Evolutionary conservation across 2,888 invertebrate species (phyloP).

Genomic region (Laspeyria flexula): DNA sequence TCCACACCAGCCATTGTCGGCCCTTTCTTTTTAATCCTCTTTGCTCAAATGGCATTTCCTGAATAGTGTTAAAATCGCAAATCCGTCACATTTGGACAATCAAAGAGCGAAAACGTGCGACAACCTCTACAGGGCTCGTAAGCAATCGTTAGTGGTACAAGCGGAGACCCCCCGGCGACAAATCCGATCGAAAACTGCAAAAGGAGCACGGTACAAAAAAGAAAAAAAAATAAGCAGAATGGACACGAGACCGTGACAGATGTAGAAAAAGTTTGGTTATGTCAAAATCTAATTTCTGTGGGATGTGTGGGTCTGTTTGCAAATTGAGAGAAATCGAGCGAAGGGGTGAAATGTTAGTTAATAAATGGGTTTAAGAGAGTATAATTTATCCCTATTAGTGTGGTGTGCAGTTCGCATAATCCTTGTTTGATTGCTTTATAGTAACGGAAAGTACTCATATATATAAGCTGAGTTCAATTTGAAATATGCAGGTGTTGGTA

Average conservation of each 20-base stretch:
- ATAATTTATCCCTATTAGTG: constrained; percentile 15
- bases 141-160: constrained; percentile 74
- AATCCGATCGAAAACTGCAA: constrained; percentile 75
- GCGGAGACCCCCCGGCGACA: constrained; percentile 75
- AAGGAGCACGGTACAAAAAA: constrained; percentile 59
- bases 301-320: constrained; percentile 66
- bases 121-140: constrained; percentile 67
- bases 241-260: constrained; percentile 81
- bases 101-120: constrained; percentile 70
- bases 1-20: constrained; percentile 50
- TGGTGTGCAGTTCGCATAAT: constrained; percentile 7
- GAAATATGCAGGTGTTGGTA: too few species aligned
- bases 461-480: too few species aligned
- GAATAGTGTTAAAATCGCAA: constrained; percentile 69
- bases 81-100: constrained; percentile 81
- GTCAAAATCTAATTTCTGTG: constrained; percentile 68
- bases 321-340: constrained; percentile 62
- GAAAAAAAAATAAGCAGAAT: constrained; percentile 61
- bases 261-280: constrained; percentile 61
- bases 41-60: constrained; percentile 65
- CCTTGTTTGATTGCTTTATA: too few species aligned
- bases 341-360: constrained; percentile 51
- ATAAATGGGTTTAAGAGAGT: constrained; percentile 28
- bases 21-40: constrained; percentile 62
- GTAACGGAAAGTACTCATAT: too few species aligned